These are phyloP conservation scores for Bombylius discolor DNA, from an alignment of 2,888 invertebrate species.

Conservation along the genomic window DNA sequence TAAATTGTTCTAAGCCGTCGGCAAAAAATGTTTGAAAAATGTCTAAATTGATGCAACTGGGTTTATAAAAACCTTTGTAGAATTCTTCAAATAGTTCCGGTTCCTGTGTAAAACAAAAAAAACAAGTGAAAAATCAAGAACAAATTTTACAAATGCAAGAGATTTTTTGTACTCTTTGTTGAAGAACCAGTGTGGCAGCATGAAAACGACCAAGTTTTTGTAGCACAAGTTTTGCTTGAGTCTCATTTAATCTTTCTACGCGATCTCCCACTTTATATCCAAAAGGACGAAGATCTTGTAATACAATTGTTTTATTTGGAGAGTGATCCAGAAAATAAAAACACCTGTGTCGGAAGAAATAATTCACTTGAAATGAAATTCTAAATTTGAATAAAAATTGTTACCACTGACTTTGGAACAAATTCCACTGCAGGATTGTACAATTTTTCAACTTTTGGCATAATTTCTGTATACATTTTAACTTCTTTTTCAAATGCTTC, in stretches of 20 bases:
- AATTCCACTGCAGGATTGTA: background rate
- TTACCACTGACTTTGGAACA: background rate
- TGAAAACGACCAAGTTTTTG: background rate
- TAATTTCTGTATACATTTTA: constrained; percentile 16
- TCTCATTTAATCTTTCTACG: background rate
- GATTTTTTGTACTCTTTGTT: background rate
- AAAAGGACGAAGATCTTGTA: background rate
- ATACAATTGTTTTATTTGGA: background rate
- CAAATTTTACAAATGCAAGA: no score
- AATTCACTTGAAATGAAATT: no score
- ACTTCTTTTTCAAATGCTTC: constrained; percentile 13
- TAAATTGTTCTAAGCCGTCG: constrained; percentile 9
- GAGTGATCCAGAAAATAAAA: background rate
- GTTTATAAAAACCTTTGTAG: background rate
- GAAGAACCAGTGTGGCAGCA: background rate
- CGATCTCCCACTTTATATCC: background rate
- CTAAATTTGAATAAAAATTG: no score
- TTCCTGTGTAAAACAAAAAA: constrained; percentile 6
- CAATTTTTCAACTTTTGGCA: constrained; percentile 11
- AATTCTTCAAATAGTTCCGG: constrained; percentile 11
- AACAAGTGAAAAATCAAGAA: no score
- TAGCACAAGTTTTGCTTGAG: background rate
- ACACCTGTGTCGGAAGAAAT: background rate
- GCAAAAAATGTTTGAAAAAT: constrained; percentile 10
- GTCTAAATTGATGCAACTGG: background rate